A percentile compares a stretch with the other conserved stretches of the same genome.
Conservation (phyloP, 2,888 invertebrate genomes). For the Tinea semifulvella region DNA sequence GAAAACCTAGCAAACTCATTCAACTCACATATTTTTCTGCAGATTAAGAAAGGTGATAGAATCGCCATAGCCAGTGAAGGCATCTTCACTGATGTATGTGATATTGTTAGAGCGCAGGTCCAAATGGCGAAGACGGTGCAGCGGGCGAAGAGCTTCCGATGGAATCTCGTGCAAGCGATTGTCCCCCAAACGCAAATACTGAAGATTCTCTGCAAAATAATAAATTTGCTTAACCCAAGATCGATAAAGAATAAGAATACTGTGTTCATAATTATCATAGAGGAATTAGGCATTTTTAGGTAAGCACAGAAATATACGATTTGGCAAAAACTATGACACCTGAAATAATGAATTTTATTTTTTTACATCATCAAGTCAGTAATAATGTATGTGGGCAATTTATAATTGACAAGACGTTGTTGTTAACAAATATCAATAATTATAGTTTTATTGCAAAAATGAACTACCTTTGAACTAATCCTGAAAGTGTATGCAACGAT, state of each 20-base stretch:
- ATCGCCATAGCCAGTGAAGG: constrained; percentile 88
- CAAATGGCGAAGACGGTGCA: constrained; percentile 87
- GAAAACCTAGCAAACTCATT: neutral
- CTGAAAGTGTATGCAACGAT: too few species aligned
- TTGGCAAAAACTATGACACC: too few species aligned
- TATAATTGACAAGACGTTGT: too few species aligned
- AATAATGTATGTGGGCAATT: too few species aligned
- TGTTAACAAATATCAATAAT: too few species aligned
- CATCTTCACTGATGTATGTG: constrained; percentile 82
- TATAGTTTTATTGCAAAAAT: too few species aligned
- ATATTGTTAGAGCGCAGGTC: constrained; percentile 91
- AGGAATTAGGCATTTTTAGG: too few species aligned
- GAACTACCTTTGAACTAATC: too few species aligned
- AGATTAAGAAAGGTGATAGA: constrained; percentile 92
- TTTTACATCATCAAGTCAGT: too few species aligned
- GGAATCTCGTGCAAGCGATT: constrained; percentile 88
- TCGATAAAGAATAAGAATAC: neutral
- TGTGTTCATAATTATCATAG: neutral
- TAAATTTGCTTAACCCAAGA: neutral
- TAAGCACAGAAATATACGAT: too few species aligned
- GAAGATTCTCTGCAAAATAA: constrained; percentile 77
- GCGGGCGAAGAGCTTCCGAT: constrained; percentile 80
- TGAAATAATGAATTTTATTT: too few species aligned
- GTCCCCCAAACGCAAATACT: constrained; percentile 88
- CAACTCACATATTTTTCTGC: constrained; percentile 88